Base-by-base conservation (phyloP, 2,797 vertebrate genomes). In the Glyptemys insculpta region DNA sequence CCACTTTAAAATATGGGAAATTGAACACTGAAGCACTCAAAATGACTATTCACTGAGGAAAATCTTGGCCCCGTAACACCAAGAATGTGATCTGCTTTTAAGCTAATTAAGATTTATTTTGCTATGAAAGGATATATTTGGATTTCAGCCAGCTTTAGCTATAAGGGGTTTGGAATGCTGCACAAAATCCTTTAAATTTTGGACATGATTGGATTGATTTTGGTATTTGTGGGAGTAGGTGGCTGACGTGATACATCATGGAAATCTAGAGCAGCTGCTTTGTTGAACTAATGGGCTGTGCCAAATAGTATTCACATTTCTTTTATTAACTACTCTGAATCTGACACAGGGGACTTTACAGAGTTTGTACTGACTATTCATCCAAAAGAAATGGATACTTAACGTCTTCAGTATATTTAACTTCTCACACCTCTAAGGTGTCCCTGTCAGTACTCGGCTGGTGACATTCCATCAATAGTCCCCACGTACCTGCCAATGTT, bases 391-490 rank as follows among this genome's bases (percentile, higher is more conserved):
- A 84, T 1, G 83, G 86, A 31, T 44, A 86, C 84, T 94, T 97
- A 96, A 62, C 14, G 2, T 62, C 31, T 34, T 62, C 59, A 34
- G 31, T 34, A 16, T 62, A 34, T 62, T 62, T 95, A 97, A 41
- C 93, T 97, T 87, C 95, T 50, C 74, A 27, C 93, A 94, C 62
- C 94, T 94, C 96, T 91, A 91, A 92, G 94, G 89, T 91, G 92
- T 87, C 82, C 87, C 50, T 93, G 94, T 91, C 85, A 90, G 65
- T 94, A 90, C 89, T 95, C 95, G 83, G 56, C 57, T 95, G 92
- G 81, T 91, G 90, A 23, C 90, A 90, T 95, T 91, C 92, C 44
- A n/a, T 94, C 91, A 0, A 0, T 53, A 90, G 31, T 8, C 21
- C 86, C 78, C 86, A 86, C 94, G 11, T 41, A 72, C 19, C 65